phyloP scores from a whole-genome alignment of 2,888 invertebrate species.

The Norana najaformis region DNA sequence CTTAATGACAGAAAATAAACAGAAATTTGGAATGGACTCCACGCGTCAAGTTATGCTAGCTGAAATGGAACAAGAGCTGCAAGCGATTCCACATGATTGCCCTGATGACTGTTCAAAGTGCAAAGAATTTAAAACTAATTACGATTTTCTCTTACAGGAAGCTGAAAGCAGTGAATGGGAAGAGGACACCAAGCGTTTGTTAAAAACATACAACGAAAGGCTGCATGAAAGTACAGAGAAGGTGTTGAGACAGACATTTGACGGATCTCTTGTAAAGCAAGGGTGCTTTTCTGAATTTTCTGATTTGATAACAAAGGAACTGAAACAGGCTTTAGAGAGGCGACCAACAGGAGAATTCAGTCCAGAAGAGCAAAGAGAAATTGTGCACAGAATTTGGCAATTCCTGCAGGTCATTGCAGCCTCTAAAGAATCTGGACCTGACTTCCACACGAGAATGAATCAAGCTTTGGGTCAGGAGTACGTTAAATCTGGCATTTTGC shows the following conservation, averaged over 20 bases:
- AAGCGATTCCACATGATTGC: neutral
- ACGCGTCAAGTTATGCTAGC: neutral
- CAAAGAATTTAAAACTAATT: neutral
- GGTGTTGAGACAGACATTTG: neutral
- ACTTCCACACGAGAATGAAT: neutral
- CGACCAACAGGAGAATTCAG: neutral
- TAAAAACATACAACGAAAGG: neutral
- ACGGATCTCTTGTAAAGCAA: neutral
- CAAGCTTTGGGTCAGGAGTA: neutral
- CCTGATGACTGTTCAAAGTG: neutral
- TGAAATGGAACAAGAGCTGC: neutral
- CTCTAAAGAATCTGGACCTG: neutral
- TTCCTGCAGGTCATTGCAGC: neutral
- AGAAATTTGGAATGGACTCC: too few species aligned
- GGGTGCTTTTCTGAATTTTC: neutral
- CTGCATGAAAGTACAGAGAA: neutral
- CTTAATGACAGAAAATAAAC: neutral
- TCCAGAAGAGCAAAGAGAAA: neutral
- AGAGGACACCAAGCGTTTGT: neutral
- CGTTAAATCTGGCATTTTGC: neutral
- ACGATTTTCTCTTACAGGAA: neutral
- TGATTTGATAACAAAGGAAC: slow-evolving; percentile 17
- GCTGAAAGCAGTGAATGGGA: neutral
- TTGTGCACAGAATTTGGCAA: neutral
- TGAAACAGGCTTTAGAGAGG: neutral